phyloP scores from a whole-genome alignment of 2,888 invertebrate species.

The Temnothorax rugatulus region DNA sequence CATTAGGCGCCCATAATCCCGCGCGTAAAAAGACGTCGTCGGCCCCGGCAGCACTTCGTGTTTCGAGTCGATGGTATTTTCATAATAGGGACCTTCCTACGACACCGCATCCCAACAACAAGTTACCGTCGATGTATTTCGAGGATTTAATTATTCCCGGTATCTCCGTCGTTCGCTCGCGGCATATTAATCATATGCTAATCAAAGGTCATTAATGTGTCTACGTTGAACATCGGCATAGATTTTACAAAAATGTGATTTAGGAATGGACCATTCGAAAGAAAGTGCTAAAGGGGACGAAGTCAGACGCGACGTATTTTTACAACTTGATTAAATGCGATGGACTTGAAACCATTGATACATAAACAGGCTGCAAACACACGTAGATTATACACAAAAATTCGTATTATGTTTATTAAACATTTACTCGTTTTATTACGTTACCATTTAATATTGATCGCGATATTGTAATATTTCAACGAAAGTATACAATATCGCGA shows the following conservation, averaged over 20 bases:
- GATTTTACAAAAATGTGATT: constrained; percentile 50
- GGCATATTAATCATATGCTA: constrained; percentile 82
- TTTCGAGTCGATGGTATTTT: constrained; percentile 54
- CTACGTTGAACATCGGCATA: constrained; percentile 49
- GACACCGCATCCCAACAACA: constrained; percentile 49
- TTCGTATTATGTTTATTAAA: constrained; percentile 19
- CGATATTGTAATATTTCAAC: constrained; percentile 30
- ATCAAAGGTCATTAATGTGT: constrained; percentile 76
- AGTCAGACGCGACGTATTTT: background rate
- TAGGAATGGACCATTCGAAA: constrained; percentile 17
- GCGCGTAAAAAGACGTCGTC: constrained; percentile 44
- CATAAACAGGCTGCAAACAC: background rate
- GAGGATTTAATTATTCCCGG: constrained; percentile 79
- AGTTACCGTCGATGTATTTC: constrained; percentile 72
- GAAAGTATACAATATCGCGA: constrained; percentile 19
- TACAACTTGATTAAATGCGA: background rate
- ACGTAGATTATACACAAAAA: background rate
- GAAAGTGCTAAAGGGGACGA: constrained; percentile 24
- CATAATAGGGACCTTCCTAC: constrained; percentile 38
- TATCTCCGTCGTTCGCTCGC: constrained; percentile 64
- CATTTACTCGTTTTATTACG: constrained; percentile 37
- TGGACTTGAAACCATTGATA: background rate
- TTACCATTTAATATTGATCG: constrained; percentile 26
- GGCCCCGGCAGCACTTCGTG: constrained; percentile 17
- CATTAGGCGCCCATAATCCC: constrained; percentile 39